These are phyloP conservation scores for Tylochromis polylepis DNA, from an alignment of 2,113 vertebrate species.

Conservation along the genomic window DNA sequence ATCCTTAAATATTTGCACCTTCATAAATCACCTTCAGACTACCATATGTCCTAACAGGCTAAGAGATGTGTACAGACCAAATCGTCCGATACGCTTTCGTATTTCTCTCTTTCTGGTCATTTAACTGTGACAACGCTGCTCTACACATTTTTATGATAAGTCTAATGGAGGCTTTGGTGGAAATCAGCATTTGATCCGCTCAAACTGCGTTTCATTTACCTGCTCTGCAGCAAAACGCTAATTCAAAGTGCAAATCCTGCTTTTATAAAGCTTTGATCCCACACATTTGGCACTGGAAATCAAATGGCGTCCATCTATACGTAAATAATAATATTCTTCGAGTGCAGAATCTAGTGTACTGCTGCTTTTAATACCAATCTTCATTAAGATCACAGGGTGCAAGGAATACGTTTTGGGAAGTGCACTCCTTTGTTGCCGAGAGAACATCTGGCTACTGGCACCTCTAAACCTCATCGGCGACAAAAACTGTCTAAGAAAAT, in stretches of 20 bases:
- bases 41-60: background rate
- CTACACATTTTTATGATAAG: background rate
- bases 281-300: conserved; percentile 45
- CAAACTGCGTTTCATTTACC: background rate
- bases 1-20: background rate
- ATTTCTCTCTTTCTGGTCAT: background rate
- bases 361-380: background rate
- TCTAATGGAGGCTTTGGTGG: background rate
- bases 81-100: background rate
- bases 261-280: conserved; percentile 19
- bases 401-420: background rate
- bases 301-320: background rate
- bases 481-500: background rate
- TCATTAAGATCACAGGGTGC: background rate
- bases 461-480: background rate
- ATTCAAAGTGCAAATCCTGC: conserved; percentile 21
- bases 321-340: background rate
- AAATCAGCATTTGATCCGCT: background rate
- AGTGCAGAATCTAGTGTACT: background rate
- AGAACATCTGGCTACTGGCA: background rate
- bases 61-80: background rate
- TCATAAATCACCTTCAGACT: background rate
- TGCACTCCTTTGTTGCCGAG: accelerated
- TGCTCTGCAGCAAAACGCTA: background rate
- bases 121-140: background rate